A percentile compares a stretch with the other conserved stretches of the same genome.
Evolutionary conservation across 1,140 invertebrate genomes (phyloP).

Genomic region (Wiebesia pumilae): DNA sequence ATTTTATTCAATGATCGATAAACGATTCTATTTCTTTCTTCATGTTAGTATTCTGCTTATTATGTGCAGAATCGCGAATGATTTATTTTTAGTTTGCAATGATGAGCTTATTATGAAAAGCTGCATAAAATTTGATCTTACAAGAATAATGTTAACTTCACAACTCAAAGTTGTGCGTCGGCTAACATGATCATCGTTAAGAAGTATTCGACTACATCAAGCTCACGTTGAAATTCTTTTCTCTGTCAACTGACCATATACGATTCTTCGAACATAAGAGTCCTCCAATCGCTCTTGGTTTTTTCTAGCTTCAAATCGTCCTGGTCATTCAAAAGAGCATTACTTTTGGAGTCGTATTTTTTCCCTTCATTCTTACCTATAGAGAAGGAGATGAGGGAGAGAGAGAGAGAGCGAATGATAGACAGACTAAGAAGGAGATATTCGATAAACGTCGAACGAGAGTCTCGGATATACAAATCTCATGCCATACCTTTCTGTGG

Average conservation of each 20-base stretch:
- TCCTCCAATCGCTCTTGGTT: not conserved
- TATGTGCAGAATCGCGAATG: too few species aligned
- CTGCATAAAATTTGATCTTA: not conserved
- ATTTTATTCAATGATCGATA: too few species aligned
- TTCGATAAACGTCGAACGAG: not conserved
- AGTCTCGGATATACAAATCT: not conserved
- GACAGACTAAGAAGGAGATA: too few species aligned
- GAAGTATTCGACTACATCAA: not conserved
- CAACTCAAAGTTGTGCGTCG: not conserved
- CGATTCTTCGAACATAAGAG: not conserved
- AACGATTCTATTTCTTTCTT: too few species aligned
- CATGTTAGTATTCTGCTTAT: too few species aligned
- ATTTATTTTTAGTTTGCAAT: not conserved
- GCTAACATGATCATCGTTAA: not conserved
- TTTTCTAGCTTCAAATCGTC: not conserved
- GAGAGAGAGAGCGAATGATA: not conserved
- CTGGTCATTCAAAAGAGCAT: conserved; percentile 42
- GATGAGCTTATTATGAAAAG: not conserved
- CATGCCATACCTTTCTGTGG: not conserved
- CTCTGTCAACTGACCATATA: not conserved
- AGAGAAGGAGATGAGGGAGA: not conserved
- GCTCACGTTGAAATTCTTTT: not conserved
- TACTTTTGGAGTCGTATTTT: not conserved
- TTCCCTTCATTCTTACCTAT: not conserved
- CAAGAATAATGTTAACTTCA: not conserved